phyloP scores from a whole-genome alignment of 2,888 invertebrate genomes.

The Napeogenes inachia region DNA sequence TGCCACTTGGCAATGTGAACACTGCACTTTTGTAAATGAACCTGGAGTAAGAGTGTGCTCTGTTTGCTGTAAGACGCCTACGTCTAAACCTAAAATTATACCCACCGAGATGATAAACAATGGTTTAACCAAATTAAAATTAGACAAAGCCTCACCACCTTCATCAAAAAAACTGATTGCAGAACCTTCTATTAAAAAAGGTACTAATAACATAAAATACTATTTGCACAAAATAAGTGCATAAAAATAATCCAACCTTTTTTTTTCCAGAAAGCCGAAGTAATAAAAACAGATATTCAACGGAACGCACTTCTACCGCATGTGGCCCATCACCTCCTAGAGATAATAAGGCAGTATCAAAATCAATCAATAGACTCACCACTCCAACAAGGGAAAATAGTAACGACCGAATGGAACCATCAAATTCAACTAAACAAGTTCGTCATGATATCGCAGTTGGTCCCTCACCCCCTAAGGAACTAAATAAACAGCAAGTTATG shows the following conservation, averaged over 20 bases:
- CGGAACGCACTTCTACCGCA: constrained; percentile 66
- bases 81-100: constrained; percentile 51
- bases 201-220: constrained; percentile 64
- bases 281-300: constrained; percentile 19
- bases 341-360: constrained; percentile 48
- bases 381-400: constrained; percentile 70
- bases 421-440: constrained; percentile 20
- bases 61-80: constrained; percentile 91
- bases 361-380: constrained; percentile 43
- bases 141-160: constrained; percentile 34
- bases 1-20: constrained; percentile 90
- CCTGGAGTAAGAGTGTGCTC: constrained; percentile 87
- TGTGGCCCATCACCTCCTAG: constrained; percentile 80
- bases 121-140: constrained; percentile 39
- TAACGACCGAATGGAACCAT: constrained; percentile 31
- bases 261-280: constrained; percentile 24
- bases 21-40: constrained; percentile 93
- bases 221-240: neutral
- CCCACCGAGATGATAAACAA: constrained; percentile 33
- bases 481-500: constrained; percentile 29
- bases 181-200: constrained; percentile 67
- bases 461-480: constrained; percentile 62
- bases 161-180: constrained; percentile 27
- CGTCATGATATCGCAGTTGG: constrained; percentile 65
- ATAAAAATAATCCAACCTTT: neutral